Base-by-base conservation (phyloP, 1,140 invertebrate species). In the Kradibia gibbosae region DNA sequence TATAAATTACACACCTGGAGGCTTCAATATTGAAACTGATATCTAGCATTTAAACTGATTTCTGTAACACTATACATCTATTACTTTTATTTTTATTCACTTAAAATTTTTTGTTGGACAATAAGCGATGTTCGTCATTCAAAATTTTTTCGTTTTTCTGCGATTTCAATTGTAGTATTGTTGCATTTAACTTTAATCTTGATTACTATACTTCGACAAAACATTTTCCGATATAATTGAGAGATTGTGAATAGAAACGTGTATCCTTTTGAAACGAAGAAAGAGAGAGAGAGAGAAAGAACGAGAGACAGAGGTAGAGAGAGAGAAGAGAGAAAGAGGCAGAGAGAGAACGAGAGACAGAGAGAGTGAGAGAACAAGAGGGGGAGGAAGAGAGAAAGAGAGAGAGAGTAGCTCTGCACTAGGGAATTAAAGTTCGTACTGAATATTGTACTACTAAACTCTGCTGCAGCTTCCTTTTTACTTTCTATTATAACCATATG, bases 191-290 rank as follows among this genome's bases (percentile, higher is more conserved):
- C 15, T n/a, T 15, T 25, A 25, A 25, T 57, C n/a, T 57, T 57
- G 1, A 7, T 57, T 25, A 11, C 15, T 57, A 8, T 8, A 57
- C 22, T 25, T 57, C 2, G 55, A 5, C n/a, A 11, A 57, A 25
- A 3, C 55, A 25, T 57, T 57, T 57, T 3, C 39, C 76, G 62
- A 78, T 55, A 22, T 20, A 45, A 10, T 31, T 34, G 48, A 78
- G 20, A 25, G 62, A 78, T 67, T n/a, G 45, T 70, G n/a, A 70
- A 78, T 78, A 67, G 76, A 78, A 55, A 36, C 60, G 28, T 50
- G 28, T 78, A 67, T 78, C 11, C 76, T n/a, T 45, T 36, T 20
- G 48, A 67, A n/a, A n/a, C n/a, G n/a, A n/a, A n/a, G n/a, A n/a
- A n/a, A n/a, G n/a, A n/a, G n/a, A n/a, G n/a, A n/a, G n/a, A n/a